Evolutionary conservation across 2,797 vertebrate genomes (phyloP).

Genomic region (Chromobotia macracanthus): DNA sequence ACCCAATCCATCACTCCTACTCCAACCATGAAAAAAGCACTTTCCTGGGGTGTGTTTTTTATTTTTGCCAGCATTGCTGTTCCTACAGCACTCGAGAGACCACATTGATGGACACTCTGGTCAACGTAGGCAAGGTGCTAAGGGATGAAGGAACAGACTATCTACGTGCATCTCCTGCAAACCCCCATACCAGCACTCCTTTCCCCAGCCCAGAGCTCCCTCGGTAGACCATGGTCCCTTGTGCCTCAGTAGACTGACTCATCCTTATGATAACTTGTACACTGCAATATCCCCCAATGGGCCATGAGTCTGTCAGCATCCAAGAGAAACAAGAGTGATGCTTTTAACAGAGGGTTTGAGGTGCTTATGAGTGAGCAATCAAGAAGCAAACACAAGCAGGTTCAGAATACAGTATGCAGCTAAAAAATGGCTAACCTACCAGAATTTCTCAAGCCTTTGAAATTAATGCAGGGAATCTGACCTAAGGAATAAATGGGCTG

Average conservation of each 20-base stretch:
- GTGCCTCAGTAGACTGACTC: constrained; percentile 68
- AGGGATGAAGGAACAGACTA: constrained; percentile 66
- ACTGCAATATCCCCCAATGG: constrained; percentile 32
- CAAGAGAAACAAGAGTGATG: constrained; percentile 28
- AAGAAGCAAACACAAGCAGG: background rate
- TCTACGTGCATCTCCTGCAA: constrained; percentile 41
- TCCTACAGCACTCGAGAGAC: constrained; percentile 78
- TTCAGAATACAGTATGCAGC: background rate
- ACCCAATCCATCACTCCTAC: constrained; percentile 77
- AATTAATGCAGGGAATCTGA: background rate
- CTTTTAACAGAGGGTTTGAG: constrained; percentile 14
- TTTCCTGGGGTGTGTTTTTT: constrained; percentile 78
- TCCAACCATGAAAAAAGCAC: constrained; percentile 80
- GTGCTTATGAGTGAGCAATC: constrained; percentile 22
- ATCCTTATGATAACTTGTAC: constrained; percentile 50
- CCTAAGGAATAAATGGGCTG: background rate
- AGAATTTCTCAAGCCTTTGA: background rate
- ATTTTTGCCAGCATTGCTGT: constrained; percentile 78
- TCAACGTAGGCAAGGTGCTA: constrained; percentile 75
- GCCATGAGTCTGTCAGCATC: constrained; percentile 38
- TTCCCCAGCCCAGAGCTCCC: constrained; percentile 50
- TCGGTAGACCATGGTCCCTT: constrained; percentile 55
- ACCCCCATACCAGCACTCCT: constrained; percentile 30
- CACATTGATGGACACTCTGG: constrained; percentile 79
- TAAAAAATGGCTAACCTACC: background rate